These are phyloP conservation scores for Mechanitis messenoides DNA, from an alignment of 2,888 invertebrate genomes.

Conservation along the genomic window DNA sequence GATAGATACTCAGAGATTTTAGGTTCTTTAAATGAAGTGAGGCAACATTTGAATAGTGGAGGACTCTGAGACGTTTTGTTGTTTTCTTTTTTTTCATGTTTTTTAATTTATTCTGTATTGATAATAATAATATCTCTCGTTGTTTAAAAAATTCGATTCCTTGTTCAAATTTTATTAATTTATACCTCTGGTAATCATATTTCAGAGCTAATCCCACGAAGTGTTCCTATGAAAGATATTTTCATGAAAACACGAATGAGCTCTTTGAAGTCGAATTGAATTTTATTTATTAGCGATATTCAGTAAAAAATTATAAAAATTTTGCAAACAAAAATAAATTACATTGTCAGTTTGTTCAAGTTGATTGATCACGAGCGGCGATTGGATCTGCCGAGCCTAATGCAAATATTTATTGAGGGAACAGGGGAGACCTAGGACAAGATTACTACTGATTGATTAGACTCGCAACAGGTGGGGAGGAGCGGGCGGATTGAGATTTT, in stretches of 20 bases:
- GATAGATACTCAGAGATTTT: slow-evolving; percentile 32
- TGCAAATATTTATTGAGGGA: slow-evolving; percentile 32
- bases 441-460: slow-evolving; percentile 36
- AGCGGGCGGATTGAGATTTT: slow-evolving; percentile 9
- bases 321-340: slow-evolving; percentile 29
- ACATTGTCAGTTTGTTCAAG: slow-evolving; percentile 34
- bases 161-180: no score
- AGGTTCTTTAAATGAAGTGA: slow-evolving; percentile 14
- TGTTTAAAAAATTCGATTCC: no score
- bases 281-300: slow-evolving; percentile 6
- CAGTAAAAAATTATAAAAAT: slow-evolving; percentile 15
- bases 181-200: no score
- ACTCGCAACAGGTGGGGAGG: slow-evolving; percentile 33
- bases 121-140: no score
- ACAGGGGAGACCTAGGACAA: slow-evolving; percentile 25
- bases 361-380: slow-evolving; percentile 40
- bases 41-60: no score
- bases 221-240: not conserved
- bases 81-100: no score
- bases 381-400: slow-evolving; percentile 27
- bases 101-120: no score
- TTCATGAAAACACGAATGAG: not conserved
- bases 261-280: not conserved
- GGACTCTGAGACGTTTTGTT: no score
- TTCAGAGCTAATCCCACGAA: no score